Conservation (phyloP, 1,140 invertebrate species). For the Manduca sexta region DNA sequence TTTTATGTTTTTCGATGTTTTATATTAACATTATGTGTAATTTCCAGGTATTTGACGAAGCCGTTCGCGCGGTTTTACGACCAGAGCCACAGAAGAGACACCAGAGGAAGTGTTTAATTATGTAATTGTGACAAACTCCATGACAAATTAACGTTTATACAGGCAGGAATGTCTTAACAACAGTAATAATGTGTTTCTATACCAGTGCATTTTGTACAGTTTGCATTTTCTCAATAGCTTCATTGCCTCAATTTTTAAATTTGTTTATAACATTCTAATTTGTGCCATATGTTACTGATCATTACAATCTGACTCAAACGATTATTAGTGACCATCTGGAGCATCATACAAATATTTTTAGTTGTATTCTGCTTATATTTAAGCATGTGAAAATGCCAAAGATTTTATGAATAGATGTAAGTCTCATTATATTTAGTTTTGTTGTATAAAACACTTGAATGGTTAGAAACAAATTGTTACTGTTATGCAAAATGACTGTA, state of each 20-base stretch:
- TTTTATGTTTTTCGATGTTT: neutral
- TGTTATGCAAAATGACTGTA: constrained; percentile 56
- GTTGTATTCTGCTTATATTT: constrained; percentile 41
- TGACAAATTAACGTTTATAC: constrained; percentile 41
- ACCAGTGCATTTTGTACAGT: constrained; percentile 21
- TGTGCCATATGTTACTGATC: constrained; percentile 15
- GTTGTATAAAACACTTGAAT: constrained; percentile 28
- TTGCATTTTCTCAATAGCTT: constrained; percentile 1
- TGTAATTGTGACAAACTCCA: constrained; percentile 77
- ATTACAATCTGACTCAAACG: constrained; percentile 13
- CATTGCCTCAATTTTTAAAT: neutral
- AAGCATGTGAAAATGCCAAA: constrained; percentile 64
- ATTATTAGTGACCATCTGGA: constrained; percentile 11
- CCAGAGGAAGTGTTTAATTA: constrained; percentile 92
- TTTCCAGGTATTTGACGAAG: constrained; percentile 96
- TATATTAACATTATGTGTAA: neutral
- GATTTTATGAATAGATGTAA: constrained; percentile 65
- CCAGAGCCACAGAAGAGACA: constrained; percentile 93
- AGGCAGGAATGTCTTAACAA: constrained; percentile 59
- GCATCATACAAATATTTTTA: constrained; percentile 31
- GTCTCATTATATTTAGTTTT: constrained; percentile 44
- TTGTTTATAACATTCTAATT: neutral
- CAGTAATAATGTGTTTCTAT: constrained; percentile 72
- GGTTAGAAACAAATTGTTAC: constrained; percentile 72
- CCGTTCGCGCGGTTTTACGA: constrained; percentile 93